Conservation (phyloP, 2,888 invertebrate species). For the Crossocerus cetratus region DNA sequence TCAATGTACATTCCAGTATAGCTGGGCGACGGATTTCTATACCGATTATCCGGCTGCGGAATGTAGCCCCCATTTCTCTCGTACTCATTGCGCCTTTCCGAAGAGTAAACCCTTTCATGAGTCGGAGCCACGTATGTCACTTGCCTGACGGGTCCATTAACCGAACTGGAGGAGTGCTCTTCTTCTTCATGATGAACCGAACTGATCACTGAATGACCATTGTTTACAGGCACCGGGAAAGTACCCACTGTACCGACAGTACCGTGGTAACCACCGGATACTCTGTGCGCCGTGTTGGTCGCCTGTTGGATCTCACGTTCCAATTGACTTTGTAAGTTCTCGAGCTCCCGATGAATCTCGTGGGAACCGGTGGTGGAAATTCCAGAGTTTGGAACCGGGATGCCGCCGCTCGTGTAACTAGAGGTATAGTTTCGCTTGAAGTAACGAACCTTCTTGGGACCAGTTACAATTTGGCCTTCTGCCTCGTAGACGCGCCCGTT, state of each 20-base stretch:
- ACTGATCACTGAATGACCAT: conserved; percentile 15
- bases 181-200: conserved; percentile 19
- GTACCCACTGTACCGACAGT: conserved; percentile 1
- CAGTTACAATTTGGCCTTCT: conserved; percentile 64
- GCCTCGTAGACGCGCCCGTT: conserved; percentile 61
- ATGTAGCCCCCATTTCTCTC: conserved; percentile 28
- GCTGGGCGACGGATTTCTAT: conserved; percentile 27
- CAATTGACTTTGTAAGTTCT: conserved; percentile 34
- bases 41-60: conserved; percentile 16
- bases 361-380: background rate
- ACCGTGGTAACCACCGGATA: conserved; percentile 17
- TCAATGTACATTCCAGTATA: conserved; percentile 17
- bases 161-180: conserved; percentile 18
- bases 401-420: conserved; percentile 50
- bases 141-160: conserved; percentile 5
- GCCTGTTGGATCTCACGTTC: conserved; percentile 24
- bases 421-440: conserved; percentile 68
- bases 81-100: conserved; percentile 30
- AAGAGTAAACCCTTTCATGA: conserved; percentile 16
- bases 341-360: conserved; percentile 33
- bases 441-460: conserved; percentile 61
- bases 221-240: background rate
- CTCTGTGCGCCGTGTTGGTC: conserved; percentile 14
- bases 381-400: conserved; percentile 14
- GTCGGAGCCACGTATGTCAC: conserved; percentile 26